Evolutionary conservation across 2,113 vertebrate genomes (phyloP).

Genomic region (Platanista minor): DNA sequence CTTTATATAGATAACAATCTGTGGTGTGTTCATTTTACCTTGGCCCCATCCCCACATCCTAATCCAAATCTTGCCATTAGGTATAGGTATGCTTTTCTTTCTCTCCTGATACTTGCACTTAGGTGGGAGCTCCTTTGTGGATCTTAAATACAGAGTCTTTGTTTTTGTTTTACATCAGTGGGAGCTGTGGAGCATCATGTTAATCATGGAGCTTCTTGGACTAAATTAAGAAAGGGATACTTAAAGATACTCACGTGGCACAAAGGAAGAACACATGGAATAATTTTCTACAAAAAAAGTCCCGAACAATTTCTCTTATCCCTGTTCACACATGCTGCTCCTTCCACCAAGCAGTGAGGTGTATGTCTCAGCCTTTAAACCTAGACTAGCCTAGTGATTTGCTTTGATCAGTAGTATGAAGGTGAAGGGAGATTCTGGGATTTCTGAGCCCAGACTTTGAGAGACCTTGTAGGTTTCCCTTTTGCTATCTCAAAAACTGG

Average conservation of each 20-base stretch:
- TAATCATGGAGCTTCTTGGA: background rate
- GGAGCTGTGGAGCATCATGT: background rate
- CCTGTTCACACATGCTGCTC: background rate
- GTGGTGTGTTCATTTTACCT: background rate
- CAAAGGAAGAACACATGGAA: background rate
- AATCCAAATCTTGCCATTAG: background rate
- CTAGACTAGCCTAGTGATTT: background rate
- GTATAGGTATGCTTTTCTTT: background rate
- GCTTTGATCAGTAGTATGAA: background rate
- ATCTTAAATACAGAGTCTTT: background rate
- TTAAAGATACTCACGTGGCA: background rate
- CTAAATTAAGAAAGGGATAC: background rate
- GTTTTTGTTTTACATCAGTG: background rate
- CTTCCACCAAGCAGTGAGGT: background rate
- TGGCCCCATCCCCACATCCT: background rate
- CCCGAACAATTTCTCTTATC: background rate
- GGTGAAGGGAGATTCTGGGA: background rate
- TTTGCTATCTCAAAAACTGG: background rate
- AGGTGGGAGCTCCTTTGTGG: background rate
- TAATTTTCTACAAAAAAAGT: background rate
- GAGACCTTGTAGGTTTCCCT: background rate
- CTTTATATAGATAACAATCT: background rate
- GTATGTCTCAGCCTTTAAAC: background rate
- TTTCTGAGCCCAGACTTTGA: background rate
- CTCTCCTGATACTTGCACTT: background rate